phyloP scores from a whole-genome alignment of 2,113 vertebrate genomes.

The Stictonetta naevosa region DNA sequence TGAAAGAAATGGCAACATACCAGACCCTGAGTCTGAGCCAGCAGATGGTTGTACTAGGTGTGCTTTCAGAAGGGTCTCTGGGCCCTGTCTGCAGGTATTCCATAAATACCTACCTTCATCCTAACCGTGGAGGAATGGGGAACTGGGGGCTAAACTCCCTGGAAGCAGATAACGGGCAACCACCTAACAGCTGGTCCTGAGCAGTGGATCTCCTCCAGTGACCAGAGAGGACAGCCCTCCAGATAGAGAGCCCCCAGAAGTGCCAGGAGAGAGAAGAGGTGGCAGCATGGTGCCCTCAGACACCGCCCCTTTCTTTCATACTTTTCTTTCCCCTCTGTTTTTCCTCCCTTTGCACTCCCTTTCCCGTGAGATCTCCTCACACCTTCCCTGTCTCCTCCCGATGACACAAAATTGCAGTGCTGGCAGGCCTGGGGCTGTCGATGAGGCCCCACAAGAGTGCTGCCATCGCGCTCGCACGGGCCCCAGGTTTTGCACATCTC shows the following conservation, averaged over 20 bases:
- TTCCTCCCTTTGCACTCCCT: neutral
- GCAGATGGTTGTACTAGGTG: neutral
- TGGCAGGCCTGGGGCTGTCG: neutral
- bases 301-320: neutral
- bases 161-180: neutral
- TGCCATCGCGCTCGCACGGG: neutral
- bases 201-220: neutral
- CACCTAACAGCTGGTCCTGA: neutral
- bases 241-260: neutral
- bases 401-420: neutral
- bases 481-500: neutral
- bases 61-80: neutral
- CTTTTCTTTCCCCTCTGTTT: neutral
- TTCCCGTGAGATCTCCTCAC: neutral
- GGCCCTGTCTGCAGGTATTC: neutral
- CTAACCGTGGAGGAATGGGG: neutral
- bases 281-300: neutral
- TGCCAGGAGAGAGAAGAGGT: neutral
- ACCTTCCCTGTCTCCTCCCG: neutral
- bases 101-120: neutral
- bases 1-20: neutral
- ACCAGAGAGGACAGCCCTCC: neutral
- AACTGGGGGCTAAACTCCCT: neutral
- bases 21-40: neutral
- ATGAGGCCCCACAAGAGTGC: accelerated